These are phyloP conservation scores for Oriolus oriolus DNA, from an alignment of 2,113 vertebrate species.

Conservation along the genomic window DNA sequence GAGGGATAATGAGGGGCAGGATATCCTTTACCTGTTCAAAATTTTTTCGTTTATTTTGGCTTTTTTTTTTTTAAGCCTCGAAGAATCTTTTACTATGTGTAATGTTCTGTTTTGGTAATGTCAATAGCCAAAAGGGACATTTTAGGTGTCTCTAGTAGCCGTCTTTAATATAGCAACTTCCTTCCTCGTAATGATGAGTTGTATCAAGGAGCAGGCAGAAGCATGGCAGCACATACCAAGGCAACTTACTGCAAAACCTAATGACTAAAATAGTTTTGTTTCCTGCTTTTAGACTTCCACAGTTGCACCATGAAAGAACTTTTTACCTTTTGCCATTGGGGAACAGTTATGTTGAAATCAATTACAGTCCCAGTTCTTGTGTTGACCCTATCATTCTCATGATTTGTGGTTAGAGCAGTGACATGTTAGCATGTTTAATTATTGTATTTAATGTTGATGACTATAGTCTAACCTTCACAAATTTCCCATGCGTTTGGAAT, in stretches of 20 bases:
- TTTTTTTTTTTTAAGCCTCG: background rate
- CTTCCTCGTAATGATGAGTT: background rate
- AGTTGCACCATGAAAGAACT: background rate
- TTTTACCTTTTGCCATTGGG: background rate
- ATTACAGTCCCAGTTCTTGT: background rate
- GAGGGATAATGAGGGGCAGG: background rate
- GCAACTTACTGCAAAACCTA: background rate
- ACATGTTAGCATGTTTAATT: background rate
- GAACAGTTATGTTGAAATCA: background rate
- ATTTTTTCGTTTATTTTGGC: background rate
- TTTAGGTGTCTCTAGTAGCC: background rate
- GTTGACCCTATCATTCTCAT: background rate
- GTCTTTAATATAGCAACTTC: background rate
- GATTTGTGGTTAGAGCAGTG: background rate
- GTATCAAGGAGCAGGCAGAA: background rate
- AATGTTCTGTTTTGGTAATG: background rate
- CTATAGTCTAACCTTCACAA: background rate
- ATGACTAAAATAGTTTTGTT: background rate
- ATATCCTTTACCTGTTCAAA: background rate
- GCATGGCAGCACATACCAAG: background rate
- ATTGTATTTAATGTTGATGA: background rate
- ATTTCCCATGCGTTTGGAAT: background rate
- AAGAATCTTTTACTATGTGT: background rate
- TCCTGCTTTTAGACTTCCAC: background rate
- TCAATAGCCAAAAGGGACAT: background rate